Conservation (phyloP, 2,888 invertebrate species). For the Caenorhabditis uteleia region DNA sequence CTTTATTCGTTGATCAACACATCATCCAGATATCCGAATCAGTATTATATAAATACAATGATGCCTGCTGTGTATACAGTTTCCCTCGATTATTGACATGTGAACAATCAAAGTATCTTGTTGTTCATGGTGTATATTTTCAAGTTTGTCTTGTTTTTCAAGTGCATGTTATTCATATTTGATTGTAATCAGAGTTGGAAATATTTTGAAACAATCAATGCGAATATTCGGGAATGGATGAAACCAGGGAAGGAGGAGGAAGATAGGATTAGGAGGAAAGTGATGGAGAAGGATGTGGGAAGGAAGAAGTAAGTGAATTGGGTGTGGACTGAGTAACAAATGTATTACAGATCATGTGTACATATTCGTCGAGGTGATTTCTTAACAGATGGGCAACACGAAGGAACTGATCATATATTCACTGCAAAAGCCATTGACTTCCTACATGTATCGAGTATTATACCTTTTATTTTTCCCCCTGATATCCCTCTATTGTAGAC, state of each 20-base stretch:
- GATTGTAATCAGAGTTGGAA: constrained; percentile 21
- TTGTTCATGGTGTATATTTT: constrained; percentile 20
- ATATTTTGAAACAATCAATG: constrained; percentile 16
- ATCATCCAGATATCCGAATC: constrained; percentile 9
- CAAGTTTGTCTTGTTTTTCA: constrained; percentile 8
- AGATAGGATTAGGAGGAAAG: no score
- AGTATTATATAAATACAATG: constrained; percentile 1
- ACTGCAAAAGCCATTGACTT: constrained; percentile 13
- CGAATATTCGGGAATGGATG: constrained; percentile 10
- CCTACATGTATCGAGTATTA: no score
- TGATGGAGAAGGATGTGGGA: no score
- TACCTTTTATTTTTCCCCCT: no score
- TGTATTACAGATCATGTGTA: constrained; percentile 27
- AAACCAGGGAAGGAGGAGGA: constrained; percentile 5
- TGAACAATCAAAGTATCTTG: constrained; percentile 14
- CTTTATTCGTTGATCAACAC: no score
- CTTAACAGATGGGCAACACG: constrained; percentile 12
- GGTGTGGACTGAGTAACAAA: no score
- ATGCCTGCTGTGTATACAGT: constrained; percentile 16
- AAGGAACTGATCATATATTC: constrained; percentile 15
- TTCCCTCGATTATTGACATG: constrained; percentile 10
- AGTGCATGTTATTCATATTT: background rate
- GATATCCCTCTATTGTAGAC: no score
- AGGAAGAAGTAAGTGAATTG: no score
- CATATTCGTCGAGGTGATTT: constrained; percentile 29